These are phyloP conservation scores for Drosophila nikananu DNA, from an alignment of 1,140 invertebrate genomes.

Conservation along the genomic window DNA sequence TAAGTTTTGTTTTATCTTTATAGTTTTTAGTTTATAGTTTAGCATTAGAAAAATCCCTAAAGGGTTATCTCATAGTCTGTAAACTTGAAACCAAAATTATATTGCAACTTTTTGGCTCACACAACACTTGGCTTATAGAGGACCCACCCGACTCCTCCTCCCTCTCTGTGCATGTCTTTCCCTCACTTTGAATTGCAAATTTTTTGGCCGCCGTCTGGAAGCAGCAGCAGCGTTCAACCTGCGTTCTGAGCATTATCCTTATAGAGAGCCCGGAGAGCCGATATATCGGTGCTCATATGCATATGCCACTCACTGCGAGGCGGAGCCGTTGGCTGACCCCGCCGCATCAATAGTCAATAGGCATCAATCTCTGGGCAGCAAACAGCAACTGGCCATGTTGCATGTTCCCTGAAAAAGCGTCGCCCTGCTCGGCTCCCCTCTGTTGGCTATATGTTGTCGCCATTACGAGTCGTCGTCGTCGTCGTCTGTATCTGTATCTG, in stretches of 20 bases:
- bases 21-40: not conserved
- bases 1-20: not conserved
- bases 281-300: constrained; percentile 70
- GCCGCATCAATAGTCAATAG: constrained; percentile 81
- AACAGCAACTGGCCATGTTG: constrained; percentile 64
- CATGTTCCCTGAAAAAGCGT: constrained; percentile 48
- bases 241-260: constrained; percentile 74
- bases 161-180: not conserved
- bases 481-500: constrained; percentile 69
- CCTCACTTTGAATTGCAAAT: constrained; percentile 74
- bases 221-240: constrained; percentile 60
- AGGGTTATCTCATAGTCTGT: constrained; percentile 5
- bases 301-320: constrained; percentile 67
- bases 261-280: constrained; percentile 36
- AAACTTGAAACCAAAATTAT: not conserved
- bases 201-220: constrained; percentile 25
- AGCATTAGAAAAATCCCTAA: not conserved
- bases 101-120: constrained; percentile 15
- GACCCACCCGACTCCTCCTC: not conserved
- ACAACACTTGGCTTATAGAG: constrained; percentile 41
- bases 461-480: constrained; percentile 63
- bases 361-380: constrained; percentile 69
- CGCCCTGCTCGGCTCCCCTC: constrained; percentile 4
- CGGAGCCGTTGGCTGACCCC: constrained; percentile 32
- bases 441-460: constrained; percentile 67